A percentile compares a stretch with the other conserved stretches of the same genome.
Evolutionary conservation across 2,113 vertebrate species (phyloP).

Genomic region (Chlorodrepanis virens): DNA sequence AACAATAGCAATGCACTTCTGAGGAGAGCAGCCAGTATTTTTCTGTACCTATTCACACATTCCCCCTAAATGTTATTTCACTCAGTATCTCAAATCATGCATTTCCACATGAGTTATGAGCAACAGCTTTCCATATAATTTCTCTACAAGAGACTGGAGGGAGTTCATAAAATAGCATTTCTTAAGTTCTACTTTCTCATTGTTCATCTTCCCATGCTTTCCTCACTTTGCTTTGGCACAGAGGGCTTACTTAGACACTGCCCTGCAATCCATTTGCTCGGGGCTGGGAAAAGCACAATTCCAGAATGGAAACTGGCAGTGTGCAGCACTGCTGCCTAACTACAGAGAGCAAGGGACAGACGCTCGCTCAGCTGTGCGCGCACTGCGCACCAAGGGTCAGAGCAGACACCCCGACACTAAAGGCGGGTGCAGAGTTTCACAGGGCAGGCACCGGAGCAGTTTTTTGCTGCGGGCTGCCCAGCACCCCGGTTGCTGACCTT

Average conservation of each 20-base stretch:
- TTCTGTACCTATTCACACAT: background rate
- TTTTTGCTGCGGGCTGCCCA: background rate
- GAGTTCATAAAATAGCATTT: background rate
- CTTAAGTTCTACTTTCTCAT: background rate
- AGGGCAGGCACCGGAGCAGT: fast-evolving
- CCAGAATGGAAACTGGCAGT: background rate
- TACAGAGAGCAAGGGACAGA: background rate
- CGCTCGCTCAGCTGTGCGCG: background rate
- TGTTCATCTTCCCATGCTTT: background rate
- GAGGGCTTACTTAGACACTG: background rate
- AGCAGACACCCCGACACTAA: background rate
- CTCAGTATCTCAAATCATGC: background rate
- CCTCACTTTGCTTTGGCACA: background rate
- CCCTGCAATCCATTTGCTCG: background rate
- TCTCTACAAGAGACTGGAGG: background rate
- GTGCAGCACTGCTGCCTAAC: background rate
- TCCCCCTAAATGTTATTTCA: background rate
- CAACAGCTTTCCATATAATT: background rate
- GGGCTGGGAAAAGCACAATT: background rate
- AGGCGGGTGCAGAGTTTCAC: background rate
- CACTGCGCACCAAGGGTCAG: background rate
- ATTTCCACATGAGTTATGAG: background rate
- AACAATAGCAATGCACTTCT: background rate
- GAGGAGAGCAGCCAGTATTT: background rate
- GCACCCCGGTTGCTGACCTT: constrained; percentile 71